Evolutionary conservation across 2,888 invertebrate genomes (phyloP), one percentile per base, ranked within the genome.

Genomic region (Drosophila hamatofila): DNA sequence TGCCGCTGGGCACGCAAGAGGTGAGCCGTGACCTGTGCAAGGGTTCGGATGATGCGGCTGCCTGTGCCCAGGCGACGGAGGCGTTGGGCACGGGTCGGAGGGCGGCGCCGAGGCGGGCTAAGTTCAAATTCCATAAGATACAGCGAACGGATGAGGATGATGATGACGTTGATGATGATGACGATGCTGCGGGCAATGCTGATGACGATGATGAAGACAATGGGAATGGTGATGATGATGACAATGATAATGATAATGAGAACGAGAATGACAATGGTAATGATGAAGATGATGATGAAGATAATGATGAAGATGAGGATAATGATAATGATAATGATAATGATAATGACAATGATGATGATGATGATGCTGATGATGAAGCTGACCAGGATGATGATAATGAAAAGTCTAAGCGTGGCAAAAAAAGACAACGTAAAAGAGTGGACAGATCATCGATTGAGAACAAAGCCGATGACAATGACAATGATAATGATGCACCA

Each of bases 51-150:
- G 77, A 72, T 79, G 56, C 58, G 21, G 39, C 55, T 16, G 72
- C 46, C 39, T 78, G 67, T 54, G 72, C 25, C 12, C 58, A 63
- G 16, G 49, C 66, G 16, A 58, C 61, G 9, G 75, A 60, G 39
- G 79, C 75, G 3, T 42, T 60, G 21, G 42, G 63, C 16, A 41
- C 35, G 52, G 69, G 60, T 12, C 71, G 73, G 0, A 79, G 30
- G 56, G 21, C 69, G 14, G 67, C 58, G 11, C 52, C 68, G 23
- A 52, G 61, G 21, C 77, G 78, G 6, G 67, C 70, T 2, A 91
- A 91, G 75, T 91, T 91, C 55, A 91, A 91, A 74, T 92, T 92
- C 82, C 91, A 89, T 68, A 91, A 91, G 86, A 88, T 92, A 51
- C 87, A 89, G 64, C 90, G 91, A 55, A 63, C 60, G 75, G 83